Evolutionary conservation across 2,797 vertebrate genomes (phyloP).

Genomic region (Gallinago nigripennis): DNA sequence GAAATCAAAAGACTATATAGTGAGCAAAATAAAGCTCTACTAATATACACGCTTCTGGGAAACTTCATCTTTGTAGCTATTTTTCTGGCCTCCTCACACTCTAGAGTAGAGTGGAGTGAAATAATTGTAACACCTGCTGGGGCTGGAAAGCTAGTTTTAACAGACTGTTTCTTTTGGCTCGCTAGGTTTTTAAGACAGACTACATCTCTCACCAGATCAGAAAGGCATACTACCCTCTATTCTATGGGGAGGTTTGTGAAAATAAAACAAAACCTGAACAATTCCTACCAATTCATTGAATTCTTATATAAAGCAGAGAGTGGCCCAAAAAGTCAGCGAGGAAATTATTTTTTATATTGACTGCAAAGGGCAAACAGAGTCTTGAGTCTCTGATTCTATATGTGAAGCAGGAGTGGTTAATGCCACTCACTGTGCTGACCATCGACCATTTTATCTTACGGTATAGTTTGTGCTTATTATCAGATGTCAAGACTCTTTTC

Average conservation of each 20-base stretch:
- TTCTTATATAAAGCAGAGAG: neutral
- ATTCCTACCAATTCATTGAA: neutral
- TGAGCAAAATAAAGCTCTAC: neutral
- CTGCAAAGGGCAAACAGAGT: neutral
- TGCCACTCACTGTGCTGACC: neutral
- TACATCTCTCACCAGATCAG: neutral
- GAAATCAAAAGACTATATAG: neutral
- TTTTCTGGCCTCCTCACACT: neutral
- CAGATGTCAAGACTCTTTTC: neutral
- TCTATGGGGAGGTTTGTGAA: neutral
- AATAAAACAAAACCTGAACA: neutral
- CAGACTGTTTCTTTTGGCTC: conserved; percentile 9
- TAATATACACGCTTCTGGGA: neutral
- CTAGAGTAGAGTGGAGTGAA: neutral
- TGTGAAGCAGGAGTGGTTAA: neutral
- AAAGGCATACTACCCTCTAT: neutral
- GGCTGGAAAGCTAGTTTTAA: neutral
- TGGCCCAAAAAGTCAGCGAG: neutral
- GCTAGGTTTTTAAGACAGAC: neutral
- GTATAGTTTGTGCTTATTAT: neutral
- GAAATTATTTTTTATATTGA: neutral
- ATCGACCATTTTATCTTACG: neutral
- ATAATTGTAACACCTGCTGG: conserved; percentile 26
- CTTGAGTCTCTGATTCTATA: neutral
- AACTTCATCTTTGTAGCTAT: conserved; percentile 2